phyloP scores from a whole-genome alignment of 2,797 vertebrate species.

The Lerista edwardsae region DNA sequence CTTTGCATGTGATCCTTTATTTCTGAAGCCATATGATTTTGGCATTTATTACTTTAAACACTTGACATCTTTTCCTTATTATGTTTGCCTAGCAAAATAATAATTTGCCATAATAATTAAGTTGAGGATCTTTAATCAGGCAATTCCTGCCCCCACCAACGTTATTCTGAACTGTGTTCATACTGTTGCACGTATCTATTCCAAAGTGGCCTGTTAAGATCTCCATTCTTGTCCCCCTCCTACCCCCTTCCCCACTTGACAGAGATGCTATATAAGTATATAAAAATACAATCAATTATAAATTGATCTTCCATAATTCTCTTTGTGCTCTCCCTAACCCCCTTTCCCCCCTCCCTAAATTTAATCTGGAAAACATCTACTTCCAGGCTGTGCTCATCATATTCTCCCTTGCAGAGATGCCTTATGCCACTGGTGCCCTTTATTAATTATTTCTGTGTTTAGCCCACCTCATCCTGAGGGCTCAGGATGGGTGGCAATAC shows the following conservation, averaged over 20 bases:
- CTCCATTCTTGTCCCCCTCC: too few species aligned
- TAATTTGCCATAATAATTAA: not conserved
- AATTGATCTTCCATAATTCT: not conserved
- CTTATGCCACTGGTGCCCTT: conserved; percentile 37
- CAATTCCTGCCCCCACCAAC: not conserved
- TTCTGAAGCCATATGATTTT: not conserved
- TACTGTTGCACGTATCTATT: too few species aligned
- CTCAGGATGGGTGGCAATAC: conserved; percentile 17
- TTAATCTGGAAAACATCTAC: not conserved
- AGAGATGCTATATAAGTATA: not conserved
- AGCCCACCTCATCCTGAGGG: conserved; percentile 35
- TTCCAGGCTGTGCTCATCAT: not conserved
- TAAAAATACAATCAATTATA: not conserved
- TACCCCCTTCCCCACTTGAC: not conserved
- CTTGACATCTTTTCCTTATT: too few species aligned
- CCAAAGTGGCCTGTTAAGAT: not conserved
- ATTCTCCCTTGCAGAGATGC: conserved; percentile 27
- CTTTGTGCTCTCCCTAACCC: not conserved
- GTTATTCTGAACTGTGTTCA: not conserved
- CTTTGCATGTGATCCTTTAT: not conserved
- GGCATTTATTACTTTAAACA: not conserved
- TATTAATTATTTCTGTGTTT: conserved; percentile 39
- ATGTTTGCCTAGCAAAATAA: not conserved
- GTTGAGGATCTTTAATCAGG: not conserved
- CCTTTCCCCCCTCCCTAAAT: not conserved